phyloP scores from a whole-genome alignment of 2,797 vertebrate species.

The Betta splendens region DNA sequence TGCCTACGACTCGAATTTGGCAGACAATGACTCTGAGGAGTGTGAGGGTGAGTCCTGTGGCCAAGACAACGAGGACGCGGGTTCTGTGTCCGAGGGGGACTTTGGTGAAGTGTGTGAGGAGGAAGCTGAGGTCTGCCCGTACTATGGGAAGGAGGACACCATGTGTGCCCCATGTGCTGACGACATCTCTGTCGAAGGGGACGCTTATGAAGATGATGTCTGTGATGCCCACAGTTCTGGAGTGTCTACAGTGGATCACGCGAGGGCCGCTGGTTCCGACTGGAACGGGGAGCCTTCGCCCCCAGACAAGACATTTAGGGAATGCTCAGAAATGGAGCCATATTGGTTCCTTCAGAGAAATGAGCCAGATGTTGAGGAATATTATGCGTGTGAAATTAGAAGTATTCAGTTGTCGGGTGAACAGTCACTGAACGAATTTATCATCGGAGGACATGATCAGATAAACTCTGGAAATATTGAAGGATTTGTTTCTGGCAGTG shows the following conservation, averaged over 20 bases:
- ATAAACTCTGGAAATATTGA: background rate
- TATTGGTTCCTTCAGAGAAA: constrained; percentile 54
- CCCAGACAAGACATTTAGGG: constrained; percentile 22
- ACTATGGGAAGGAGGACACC: constrained; percentile 21
- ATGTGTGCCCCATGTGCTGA: constrained; percentile 64
- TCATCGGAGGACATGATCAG: constrained; percentile 7
- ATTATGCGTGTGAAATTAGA: constrained; percentile 60
- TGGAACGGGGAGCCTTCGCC: constrained; percentile 16
- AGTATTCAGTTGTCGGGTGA: constrained; percentile 47
- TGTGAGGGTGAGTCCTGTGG: background rate
- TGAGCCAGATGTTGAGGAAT: constrained; percentile 64
- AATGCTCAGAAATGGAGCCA: constrained; percentile 69
- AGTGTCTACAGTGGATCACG: background rate
- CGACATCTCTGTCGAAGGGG: constrained; percentile 68
- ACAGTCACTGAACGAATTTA: constrained; percentile 37
- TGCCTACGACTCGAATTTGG: constrained; percentile 37
- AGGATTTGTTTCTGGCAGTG: constrained; percentile 3
- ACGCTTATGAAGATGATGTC: constrained; percentile 65
- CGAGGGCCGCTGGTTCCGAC: background rate
- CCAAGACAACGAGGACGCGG: constrained; percentile 34
- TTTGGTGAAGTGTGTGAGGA: constrained; percentile 32
- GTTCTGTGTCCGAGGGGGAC: background rate
- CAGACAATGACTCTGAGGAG: constrained; percentile 39
- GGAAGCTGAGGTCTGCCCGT: constrained; percentile 12
- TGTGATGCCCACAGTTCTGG: constrained; percentile 6